These are phyloP conservation scores for Microcebus murinus DNA, from an alignment of 2,113 vertebrate species.

Conservation along the genomic window DNA sequence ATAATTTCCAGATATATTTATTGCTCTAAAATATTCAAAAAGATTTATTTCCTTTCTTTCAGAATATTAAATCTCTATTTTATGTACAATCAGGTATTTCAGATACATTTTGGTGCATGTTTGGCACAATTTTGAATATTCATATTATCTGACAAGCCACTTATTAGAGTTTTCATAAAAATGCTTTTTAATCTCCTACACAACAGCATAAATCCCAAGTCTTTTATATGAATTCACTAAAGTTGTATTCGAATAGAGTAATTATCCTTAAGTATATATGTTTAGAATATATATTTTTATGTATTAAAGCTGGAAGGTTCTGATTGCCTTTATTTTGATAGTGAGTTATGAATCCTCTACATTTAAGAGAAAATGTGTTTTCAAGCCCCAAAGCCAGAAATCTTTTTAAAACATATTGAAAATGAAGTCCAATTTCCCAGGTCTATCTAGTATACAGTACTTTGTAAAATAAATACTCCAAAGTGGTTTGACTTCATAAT, in stretches of 20 bases:
- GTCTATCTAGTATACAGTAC: conserved; percentile 48
- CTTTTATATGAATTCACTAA: conserved; percentile 52
- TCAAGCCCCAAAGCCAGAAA: conserved; percentile 69
- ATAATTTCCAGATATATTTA: conserved; percentile 6
- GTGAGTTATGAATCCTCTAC: conserved; percentile 59
- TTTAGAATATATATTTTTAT: conserved; percentile 63
- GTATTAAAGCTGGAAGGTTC: conserved; percentile 57
- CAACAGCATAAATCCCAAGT: conserved; percentile 36
- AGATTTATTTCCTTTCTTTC: conserved; percentile 40
- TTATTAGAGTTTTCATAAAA: conserved; percentile 53
- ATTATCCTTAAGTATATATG: conserved; percentile 60
- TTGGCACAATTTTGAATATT: conserved; percentile 56
- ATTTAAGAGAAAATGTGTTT: conserved; percentile 67
- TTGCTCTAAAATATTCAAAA: conserved; percentile 20
- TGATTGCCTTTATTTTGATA: conserved; percentile 65
- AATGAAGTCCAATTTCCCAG: conserved; percentile 63
- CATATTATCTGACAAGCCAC: conserved; percentile 43
- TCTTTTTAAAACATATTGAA: conserved; percentile 70
- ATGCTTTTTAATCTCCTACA: conserved; percentile 22
- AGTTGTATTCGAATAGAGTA: conserved; percentile 60
- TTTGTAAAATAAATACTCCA: conserved; percentile 76
- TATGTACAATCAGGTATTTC: conserved; percentile 8
- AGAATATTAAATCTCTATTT: conserved; percentile 9
- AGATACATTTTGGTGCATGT: conserved; percentile 22
- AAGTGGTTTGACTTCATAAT: conserved; percentile 69